Percentiles rank a stretch among this genome's conserved stretches.
Conservation (phyloP, 2,113 vertebrate genomes). For the Myrmophylax atrothorax region DNA sequence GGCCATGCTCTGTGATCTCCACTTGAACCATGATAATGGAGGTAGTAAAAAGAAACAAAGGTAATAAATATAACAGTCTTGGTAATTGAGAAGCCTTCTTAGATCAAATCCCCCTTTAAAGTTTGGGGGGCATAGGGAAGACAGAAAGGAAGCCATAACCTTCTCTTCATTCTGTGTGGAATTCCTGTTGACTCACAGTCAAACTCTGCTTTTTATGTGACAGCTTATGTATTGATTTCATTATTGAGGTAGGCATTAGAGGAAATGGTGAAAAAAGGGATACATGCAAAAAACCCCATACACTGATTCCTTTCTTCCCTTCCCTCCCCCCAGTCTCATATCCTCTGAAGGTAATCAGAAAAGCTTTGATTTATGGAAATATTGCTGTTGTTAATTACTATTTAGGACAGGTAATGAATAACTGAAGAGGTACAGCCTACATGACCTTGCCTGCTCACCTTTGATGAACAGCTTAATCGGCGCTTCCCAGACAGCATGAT, state of each 20-base stretch:
- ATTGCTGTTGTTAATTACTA: slow-evolving; percentile 79
- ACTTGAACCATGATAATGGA: background rate
- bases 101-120: background rate
- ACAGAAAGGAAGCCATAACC: background rate
- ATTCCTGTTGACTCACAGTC: background rate
- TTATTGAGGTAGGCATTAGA: slow-evolving; percentile 32
- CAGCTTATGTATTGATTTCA: background rate
- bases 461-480: slow-evolving; percentile 82
- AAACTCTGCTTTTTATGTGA: background rate
- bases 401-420: slow-evolving; percentile 77
- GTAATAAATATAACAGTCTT: background rate
- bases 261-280: background rate
- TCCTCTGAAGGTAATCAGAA: slow-evolving; percentile 77
- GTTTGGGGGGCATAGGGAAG: background rate
- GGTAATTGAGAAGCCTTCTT: background rate
- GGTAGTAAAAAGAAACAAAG: background rate
- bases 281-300: background rate
- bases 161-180: background rate
- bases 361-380: slow-evolving; percentile 82
- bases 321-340: background rate
- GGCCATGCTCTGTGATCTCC: background rate
- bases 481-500: slow-evolving; percentile 83
- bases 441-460: slow-evolving; percentile 84
- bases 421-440: slow-evolving; percentile 71
- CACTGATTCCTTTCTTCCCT: background rate